Evolutionary conservation across 2,113 vertebrate genomes (phyloP).

Genomic region (Mirounga angustirostris): DNA sequence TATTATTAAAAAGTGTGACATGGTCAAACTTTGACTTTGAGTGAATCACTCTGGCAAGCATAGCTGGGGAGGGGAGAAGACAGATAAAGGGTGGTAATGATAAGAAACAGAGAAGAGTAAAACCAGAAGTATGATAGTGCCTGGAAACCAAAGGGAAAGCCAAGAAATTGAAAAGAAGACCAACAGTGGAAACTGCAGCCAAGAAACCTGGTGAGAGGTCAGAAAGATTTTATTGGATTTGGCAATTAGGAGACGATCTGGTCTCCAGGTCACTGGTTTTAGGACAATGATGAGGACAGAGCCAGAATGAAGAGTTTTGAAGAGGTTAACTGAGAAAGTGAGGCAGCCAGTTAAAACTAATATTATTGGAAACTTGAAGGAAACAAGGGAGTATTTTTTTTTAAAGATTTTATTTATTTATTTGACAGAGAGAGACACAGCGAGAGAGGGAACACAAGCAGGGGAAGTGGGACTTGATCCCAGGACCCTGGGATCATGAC

Average conservation of each 20-base stretch:
- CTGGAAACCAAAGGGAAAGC: neutral
- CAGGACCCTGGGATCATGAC: too few species aligned
- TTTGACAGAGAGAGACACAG: too few species aligned
- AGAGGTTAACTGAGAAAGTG: neutral
- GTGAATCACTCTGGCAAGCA: neutral
- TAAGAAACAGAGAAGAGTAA: neutral
- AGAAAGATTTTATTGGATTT: neutral
- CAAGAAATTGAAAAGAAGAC: neutral
- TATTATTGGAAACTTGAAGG: neutral
- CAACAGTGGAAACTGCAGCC: neutral
- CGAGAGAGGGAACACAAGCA: too few species aligned
- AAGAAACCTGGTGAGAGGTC: neutral
- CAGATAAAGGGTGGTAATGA: neutral
- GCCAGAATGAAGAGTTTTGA: neutral
- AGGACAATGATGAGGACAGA: neutral
- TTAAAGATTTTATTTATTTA: too few species aligned
- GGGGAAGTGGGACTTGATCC: too few species aligned
- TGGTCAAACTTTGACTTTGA: neutral
- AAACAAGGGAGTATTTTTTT: neutral
- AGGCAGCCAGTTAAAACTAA: neutral
- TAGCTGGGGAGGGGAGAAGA: rapidly evolving
- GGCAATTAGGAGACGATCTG: neutral
- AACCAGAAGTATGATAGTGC: neutral
- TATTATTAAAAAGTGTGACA: neutral
- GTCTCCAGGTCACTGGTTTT: neutral